Evolutionary conservation across 2,797 vertebrate genomes (phyloP), one percentile per base, ranked within the genome.

Genomic region (Myotis vivesi): DNA sequence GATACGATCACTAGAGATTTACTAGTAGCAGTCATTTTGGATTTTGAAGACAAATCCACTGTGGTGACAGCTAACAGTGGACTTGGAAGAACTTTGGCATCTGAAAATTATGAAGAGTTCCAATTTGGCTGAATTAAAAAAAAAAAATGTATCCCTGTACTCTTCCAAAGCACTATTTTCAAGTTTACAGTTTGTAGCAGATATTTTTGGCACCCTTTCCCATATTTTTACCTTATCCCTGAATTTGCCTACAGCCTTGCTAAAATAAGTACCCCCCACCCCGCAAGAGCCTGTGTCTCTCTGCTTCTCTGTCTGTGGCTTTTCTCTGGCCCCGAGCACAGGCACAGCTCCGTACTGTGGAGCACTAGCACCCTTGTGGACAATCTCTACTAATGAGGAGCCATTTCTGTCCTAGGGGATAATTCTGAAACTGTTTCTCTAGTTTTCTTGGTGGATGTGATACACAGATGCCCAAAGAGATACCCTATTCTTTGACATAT

Each of bases 401-500:
- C 2, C 73, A 15, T 4, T 38, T 30, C 23, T 72, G 6, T 23
- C 51, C 17, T 38, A 55, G 5, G 15, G 2, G 7, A 89, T 1
- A 62, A 44, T 53, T 80, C 23, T 66, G 8, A 84, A 41, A 66
- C 25, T 64, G 36, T 81, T 77, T 8, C 25, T 92, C 38, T 81
- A 46, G 19, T 17, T 92, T 89, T 96, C 46, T 41, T 75, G 19
- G 64, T 91, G 10, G 6, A 38, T 23, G 23, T 57, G 73, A 93
- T 5, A 7, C 2, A 2, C 5, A 30, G 2, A 30, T 75, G 0
- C 30, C 23, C 38, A 89, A 69, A 80, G 44, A 82, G 17, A 38
- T 88, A 68, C 64, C 2, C 4, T 33, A 72, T 8, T 55, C 33
- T 89, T 80, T 93, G 81, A 59, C 3, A 51, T 44, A 77, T 5